A percentile compares a stretch with the other conserved stretches of the same genome.
Conservation (phyloP, 1,140 invertebrate genomes). For the Papilio machaon region DNA sequence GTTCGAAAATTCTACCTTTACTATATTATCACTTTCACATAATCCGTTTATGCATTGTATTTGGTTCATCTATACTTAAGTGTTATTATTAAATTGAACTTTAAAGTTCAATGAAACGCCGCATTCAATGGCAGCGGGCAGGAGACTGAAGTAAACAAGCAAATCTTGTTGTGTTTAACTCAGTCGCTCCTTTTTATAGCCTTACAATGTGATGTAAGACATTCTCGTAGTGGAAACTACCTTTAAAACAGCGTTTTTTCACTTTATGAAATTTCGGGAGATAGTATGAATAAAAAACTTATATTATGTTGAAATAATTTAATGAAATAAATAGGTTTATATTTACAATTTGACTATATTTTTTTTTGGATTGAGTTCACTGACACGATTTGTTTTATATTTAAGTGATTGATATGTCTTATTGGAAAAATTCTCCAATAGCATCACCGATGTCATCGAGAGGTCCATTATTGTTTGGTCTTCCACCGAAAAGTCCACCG, state of each 20-base stretch:
- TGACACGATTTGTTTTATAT: no score
- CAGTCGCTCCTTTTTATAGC: constrained; percentile 34
- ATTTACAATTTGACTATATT: constrained; percentile 5
- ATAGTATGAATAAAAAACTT: constrained; percentile 19
- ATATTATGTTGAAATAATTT: constrained; percentile 30
- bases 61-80: background rate
- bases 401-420: constrained; percentile 38
- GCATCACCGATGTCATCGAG: constrained; percentile 68
- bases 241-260: background rate
- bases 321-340: constrained; percentile 26
- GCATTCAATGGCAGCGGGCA: background rate
- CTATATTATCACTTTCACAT: constrained; percentile 38
- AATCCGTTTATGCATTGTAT: constrained; percentile 21
- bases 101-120: background rate
- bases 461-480: constrained; percentile 58
- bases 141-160: constrained; percentile 19
- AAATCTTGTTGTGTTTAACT: constrained; percentile 16
- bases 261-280: background rate
- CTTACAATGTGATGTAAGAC: constrained; percentile 10
- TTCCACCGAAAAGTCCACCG: constrained; percentile 61
- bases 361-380: background rate
- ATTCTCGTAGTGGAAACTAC: background rate
- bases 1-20: constrained; percentile 56
- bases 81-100: background rate
- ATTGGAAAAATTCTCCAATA: constrained; percentile 66